Evolutionary conservation across 2,113 vertebrate species (phyloP).

Genomic region (Mustela nigripes): DNA sequence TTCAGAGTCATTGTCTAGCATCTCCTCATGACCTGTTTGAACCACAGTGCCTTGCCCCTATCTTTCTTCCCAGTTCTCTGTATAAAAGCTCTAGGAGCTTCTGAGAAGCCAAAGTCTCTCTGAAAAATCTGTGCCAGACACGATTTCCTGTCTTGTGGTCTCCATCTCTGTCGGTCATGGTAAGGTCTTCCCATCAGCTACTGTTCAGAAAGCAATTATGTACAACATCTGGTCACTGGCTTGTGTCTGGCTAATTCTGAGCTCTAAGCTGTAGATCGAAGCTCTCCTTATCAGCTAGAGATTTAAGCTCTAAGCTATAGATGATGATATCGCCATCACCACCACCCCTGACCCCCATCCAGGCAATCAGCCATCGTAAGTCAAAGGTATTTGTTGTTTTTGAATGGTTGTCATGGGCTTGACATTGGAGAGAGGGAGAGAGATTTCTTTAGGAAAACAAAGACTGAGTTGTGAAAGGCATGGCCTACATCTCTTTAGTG

Average conservation of each 20-base stretch:
- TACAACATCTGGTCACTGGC: not conserved
- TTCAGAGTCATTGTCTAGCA: constrained; percentile 26
- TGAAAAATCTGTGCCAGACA: constrained; percentile 50
- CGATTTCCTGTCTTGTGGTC: not conserved
- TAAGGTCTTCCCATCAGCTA: constrained; percentile 6
- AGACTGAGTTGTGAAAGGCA: constrained; percentile 76
- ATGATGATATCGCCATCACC: not conserved
- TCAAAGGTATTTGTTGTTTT: constrained; percentile 47
- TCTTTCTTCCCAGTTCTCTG: constrained; percentile 52
- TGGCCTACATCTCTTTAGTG: constrained; percentile 81
- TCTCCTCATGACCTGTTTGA: constrained; percentile 60
- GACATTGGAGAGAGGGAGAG: constrained; percentile 33
- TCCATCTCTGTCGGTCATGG: constrained; percentile 33
- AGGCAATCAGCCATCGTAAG: constrained; percentile 33
- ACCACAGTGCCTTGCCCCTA: constrained; percentile 74
- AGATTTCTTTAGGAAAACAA: constrained; percentile 76
- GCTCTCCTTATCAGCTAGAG: not conserved
- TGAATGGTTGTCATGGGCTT: constrained; percentile 54
- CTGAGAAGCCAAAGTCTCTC: constrained; percentile 75
- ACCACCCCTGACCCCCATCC: not conserved
- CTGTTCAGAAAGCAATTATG: not conserved
- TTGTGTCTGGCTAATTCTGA: constrained; percentile 60
- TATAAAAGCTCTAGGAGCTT: constrained; percentile 64
- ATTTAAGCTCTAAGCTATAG: constrained; percentile 28
- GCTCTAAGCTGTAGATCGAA: constrained; percentile 5